Base-by-base conservation (phyloP, 1,140 invertebrate species). In the Neodiprion lecontei region DNA sequence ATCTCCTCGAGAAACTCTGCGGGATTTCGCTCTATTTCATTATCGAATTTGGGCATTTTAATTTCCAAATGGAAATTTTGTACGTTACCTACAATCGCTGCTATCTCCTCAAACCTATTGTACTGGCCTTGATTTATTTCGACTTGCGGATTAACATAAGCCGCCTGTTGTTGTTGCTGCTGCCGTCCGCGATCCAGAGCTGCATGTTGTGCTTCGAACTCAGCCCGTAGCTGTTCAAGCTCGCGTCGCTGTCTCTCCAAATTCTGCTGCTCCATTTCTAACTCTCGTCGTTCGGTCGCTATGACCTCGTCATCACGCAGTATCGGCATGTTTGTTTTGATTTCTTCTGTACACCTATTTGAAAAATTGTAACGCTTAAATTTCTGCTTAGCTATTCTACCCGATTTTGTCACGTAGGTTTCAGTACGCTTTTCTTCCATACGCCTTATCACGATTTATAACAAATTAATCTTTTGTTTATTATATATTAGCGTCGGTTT, bases 1-100 rank as follows among this genome's bases (percentile, higher is more conserved):
- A 70, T 70, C 48, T 70, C 69, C 8, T 70, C 69, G n/a, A 70
- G n/a, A 21, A 70, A 70, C 47, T 70, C 69, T 10, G n/a, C 69
- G 5, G 69, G 69, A 70, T 70, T 70, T 47, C 48, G 21, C n/a
- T 70, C 9, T 10, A 21, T 48, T 23, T 70, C 69, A 21, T 70
- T 70, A 49, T 70, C 61, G 40, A 70, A 70, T 70, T 70, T 70
- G 9, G 69, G n/a, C 12, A 70, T 70, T 28, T 70, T 70, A 23
- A 70, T 40, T 9, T 70, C 69, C 17, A 68, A 10, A 23, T 70
- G 69, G 49, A 23, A 70, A 70, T 17, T 17, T 17, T 17, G 17
- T 17, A 17, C 17, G 17, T 17, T 17, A 17, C 17, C 17, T 17
- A 17, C 23, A 9, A 70, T 70, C 69, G 69, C 9, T 40, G 69